Evolutionary conservation across 2,888 invertebrate species (phyloP), one percentile per base, ranked within the genome.

Genomic region (Drosophila neotestacea): DNA sequence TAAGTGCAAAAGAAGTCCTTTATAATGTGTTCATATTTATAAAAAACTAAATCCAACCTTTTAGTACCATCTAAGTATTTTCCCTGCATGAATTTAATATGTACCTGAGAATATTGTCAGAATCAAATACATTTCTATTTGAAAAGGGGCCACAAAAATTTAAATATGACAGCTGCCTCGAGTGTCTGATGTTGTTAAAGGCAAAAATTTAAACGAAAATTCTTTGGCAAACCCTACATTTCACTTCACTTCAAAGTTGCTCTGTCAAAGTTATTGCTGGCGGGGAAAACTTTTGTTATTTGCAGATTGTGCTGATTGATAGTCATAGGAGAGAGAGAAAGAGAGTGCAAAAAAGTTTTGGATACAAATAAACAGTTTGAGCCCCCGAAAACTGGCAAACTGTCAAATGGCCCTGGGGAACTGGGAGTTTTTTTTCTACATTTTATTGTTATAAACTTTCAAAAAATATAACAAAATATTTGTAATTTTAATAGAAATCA

Each of bases 261-360:
- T 69, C 48, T 62, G 66, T 65, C 60, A 60, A 65, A 56, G 61
- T 48, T 66, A 54, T 54, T 46, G 42, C 39, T 36, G 16, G 11
- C 4, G 22, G 41, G 48, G 11, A 9, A 44, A 71, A 75, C 47
- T 78, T 74, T 71, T 63, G 64, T 71, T 70, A 42, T 63, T 62
- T 58, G 38, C 62, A 61, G 77, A 78, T 74, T 64, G 79, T 62
- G 72, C 65, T 75, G 77, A 77, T 77, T 77, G 77, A 77, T 77
- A 59, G 78, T 56, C 58, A 48, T 38, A 34, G 47, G 22, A 22
- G 22, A 22, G 22, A 22, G 38, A 39, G 38, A 54, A 52, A 28
- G 30, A 48, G 34, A 50, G 36, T 36, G 22, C 6, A 46, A 47
- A 11, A 62, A 39, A 71, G 69, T 16, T 76, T 62, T 44, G 36